phyloP scores from a whole-genome alignment of 2,113 vertebrate species.

The Corythornis vintsioides region DNA sequence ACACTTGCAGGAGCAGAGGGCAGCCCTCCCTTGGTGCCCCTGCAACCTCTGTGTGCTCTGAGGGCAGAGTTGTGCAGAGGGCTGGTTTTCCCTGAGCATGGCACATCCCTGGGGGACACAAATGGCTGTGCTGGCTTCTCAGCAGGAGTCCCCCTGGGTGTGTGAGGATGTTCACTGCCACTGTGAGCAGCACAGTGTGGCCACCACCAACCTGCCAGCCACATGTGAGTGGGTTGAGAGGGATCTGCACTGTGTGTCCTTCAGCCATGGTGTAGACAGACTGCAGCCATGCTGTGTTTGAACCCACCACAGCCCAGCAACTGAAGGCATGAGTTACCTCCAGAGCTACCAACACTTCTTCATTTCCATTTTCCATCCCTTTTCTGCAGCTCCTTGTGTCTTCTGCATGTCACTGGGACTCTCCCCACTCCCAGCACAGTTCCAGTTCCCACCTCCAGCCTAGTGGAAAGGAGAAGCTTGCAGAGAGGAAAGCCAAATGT shows the following conservation, averaged over 20 bases:
- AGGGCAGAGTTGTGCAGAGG: background rate
- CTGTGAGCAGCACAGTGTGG: background rate
- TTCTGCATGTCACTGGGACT: conserved; percentile 71
- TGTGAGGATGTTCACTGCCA: background rate
- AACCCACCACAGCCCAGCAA: conserved; percentile 64
- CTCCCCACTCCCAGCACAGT: conserved; percentile 66
- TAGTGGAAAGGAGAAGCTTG: conserved; percentile 65
- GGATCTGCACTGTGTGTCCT: conserved; percentile 46
- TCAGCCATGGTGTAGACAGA: conserved; percentile 73
- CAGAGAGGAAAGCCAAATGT: conserved; percentile 36
- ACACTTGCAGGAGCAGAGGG: background rate
- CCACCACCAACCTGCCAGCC: background rate
- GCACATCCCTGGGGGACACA: background rate
- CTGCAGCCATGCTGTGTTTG: conserved; percentile 72
- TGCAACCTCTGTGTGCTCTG: background rate
- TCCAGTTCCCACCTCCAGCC: conserved; percentile 62
- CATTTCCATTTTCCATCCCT: conserved; percentile 76
- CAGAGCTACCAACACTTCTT: conserved; percentile 72
- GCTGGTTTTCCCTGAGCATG: background rate
- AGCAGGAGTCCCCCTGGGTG: background rate
- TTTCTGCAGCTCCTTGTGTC: conserved; percentile 58
- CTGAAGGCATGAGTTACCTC: conserved; percentile 76
- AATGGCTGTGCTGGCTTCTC: background rate
- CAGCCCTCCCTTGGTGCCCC: background rate
- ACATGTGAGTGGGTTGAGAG: background rate